Evolutionary conservation across 2,888 invertebrate genomes (phyloP), one percentile per base, ranked within the genome.

Genomic region (Leptura quadrifasciata): DNA sequence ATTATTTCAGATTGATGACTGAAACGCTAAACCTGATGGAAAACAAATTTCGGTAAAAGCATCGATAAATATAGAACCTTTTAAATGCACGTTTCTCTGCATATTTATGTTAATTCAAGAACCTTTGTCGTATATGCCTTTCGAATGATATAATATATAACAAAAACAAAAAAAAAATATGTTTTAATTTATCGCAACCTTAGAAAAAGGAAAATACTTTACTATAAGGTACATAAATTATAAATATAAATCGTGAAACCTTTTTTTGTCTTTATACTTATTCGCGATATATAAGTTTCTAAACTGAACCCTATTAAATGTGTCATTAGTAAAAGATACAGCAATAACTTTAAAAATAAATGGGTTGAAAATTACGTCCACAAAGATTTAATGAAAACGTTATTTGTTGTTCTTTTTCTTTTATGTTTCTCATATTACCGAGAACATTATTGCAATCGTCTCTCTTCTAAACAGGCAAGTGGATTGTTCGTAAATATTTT

Each of bases 1-100:
- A 47, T 15, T 39, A 39, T 2, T 39, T 39, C 39, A 15, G 12
- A 39, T 10, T 47, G n/a, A 47, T 47, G 15, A 47, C 17, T 47
- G 5, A 47, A 17, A 47, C 47, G 5, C 15, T 47, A n/a, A n/a
- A 47, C 12, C 47, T 15, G 47, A 47, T 47, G 47, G 60, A 4
- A 31, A 31, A 27, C n/a, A 60, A 27, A 31, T 60, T 17, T 60
- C 60, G 60, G 17, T 60, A 60, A 60, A 60, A 60, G 58, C 60
- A 5, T 31, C 6, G 18, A 18, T 60, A 60, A 60, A 60, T 60
- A 60, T 60, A 60, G 31, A 31, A 31, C 31, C 31, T 31, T 27
- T 27, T 10, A n/a, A 27, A 57, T 24, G n/a, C 58, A 24, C 8
- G 18, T 18, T 20, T 12, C 10, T 18, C 18, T 57, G n/a, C 27